phyloP scores from a whole-genome alignment of 2,888 invertebrate species.

The Hylaea fasciaria region DNA sequence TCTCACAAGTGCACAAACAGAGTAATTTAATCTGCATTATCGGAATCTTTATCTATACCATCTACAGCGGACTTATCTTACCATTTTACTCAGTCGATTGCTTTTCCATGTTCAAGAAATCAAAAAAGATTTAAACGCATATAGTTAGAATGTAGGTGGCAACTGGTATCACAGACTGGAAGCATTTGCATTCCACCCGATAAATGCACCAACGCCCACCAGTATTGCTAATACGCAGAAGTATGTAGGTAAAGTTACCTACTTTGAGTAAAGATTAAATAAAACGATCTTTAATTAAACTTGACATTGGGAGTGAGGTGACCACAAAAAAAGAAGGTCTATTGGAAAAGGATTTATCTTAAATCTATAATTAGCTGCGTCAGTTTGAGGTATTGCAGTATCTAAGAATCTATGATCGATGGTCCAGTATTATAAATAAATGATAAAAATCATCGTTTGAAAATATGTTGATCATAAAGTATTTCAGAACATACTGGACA shows the following conservation, averaged over 20 bases:
- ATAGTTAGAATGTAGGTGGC: conserved; percentile 58
- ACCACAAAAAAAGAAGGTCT: conserved; percentile 5
- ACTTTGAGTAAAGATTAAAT: too few species aligned
- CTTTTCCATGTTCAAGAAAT: conserved; percentile 60
- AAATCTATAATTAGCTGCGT: background rate
- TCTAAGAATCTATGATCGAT: too few species aligned
- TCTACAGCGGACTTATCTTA: conserved; percentile 47
- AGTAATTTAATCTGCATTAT: background rate
- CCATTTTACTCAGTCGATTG: conserved; percentile 50
- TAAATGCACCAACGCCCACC: conserved; percentile 63
- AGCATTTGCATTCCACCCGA: conserved; percentile 64
- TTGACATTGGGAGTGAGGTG: conserved; percentile 36
- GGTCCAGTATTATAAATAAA: background rate
- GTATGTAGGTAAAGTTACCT: conserved; percentile 37
- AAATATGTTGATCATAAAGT: too few species aligned
- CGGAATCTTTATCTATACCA: conserved; percentile 39
- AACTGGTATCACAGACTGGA: conserved; percentile 48
- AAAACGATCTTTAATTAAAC: conserved; percentile 49
- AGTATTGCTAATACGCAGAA: conserved; percentile 43
- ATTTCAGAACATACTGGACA: too few species aligned
- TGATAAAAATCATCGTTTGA: background rate
- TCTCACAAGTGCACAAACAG: too few species aligned
- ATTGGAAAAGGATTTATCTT: background rate
- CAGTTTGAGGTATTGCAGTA: too few species aligned
- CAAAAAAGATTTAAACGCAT: conserved; percentile 56